Conservation (phyloP, 1,140 invertebrate species). For the Cephus cinctus region DNA sequence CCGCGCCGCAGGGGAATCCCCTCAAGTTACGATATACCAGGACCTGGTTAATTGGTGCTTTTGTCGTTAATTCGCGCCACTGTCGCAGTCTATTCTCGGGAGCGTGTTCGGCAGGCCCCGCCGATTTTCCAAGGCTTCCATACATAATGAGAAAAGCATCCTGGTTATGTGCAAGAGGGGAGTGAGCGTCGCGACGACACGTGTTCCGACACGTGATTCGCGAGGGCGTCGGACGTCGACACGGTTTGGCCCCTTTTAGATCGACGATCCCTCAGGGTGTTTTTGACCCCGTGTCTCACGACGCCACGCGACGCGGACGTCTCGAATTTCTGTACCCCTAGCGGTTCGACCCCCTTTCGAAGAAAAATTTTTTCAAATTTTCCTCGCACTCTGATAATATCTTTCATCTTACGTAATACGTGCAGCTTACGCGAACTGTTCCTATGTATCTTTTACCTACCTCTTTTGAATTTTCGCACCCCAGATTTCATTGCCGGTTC, state of each 20-base stretch:
- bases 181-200: constrained; percentile 33
- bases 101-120: constrained; percentile 31
- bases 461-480: too few relatives aligned
- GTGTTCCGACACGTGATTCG: constrained; percentile 49
- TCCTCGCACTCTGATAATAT: too few relatives aligned
- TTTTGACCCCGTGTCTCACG: too few relatives aligned
- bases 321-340: too few relatives aligned
- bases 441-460: too few relatives aligned
- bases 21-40: constrained; percentile 10
- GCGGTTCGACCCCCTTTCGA: too few relatives aligned
- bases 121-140: constrained; percentile 46
- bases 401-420: too few relatives aligned
- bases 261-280: not conserved
- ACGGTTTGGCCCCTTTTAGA: constrained; percentile 22
- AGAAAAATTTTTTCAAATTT: too few relatives aligned
- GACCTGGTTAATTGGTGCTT: constrained; percentile 32
- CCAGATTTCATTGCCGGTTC: too few relatives aligned
- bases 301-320: too few relatives aligned
- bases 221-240: constrained; percentile 47
- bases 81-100: constrained; percentile 11
- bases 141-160: constrained; percentile 32
- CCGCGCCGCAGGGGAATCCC: not conserved
- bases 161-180: too few relatives aligned
- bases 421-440: too few relatives aligned
- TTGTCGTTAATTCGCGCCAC: constrained; percentile 28